Evolutionary conservation across 1,140 invertebrate species (phyloP).

Genomic region (Leguminivora glycinivorella): DNA sequence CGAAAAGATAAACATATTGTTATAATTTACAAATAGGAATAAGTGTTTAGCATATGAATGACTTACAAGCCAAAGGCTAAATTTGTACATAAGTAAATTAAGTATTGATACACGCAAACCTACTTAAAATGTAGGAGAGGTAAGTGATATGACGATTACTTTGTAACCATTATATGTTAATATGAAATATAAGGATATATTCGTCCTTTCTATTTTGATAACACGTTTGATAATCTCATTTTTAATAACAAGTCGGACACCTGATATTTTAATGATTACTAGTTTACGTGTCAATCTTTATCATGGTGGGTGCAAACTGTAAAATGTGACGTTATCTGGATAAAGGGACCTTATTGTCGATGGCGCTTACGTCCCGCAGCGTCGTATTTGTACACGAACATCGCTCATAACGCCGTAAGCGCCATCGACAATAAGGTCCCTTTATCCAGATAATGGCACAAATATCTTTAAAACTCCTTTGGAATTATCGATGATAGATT

Average conservation of each 20-base stretch:
- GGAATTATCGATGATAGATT: not conserved
- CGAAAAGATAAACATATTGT: constrained; percentile 39
- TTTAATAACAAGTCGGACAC: not conserved
- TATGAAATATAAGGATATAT: not conserved
- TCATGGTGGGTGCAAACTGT: too few species aligned
- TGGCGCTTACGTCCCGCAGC: too few species aligned
- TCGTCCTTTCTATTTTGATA: constrained; percentile 10
- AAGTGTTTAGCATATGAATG: constrained; percentile 41
- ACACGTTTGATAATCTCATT: constrained; percentile 10
- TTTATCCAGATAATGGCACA: too few species aligned
- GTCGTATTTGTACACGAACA: too few species aligned
- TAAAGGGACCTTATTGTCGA: too few species aligned
- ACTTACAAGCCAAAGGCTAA: constrained; percentile 31
- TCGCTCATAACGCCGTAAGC: too few species aligned
- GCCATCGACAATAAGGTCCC: too few species aligned
- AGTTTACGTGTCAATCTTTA: too few species aligned
- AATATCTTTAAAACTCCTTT: not conserved
- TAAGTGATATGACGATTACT: not conserved
- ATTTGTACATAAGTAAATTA: constrained; percentile 30
- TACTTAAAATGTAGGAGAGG: constrained; percentile 9
- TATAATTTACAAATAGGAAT: constrained; percentile 42
- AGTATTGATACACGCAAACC: constrained; percentile 9
- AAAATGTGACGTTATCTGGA: too few species aligned
- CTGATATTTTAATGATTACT: too few species aligned
- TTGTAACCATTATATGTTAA: not conserved